A percentile compares a stretch with the other conserved stretches of the same genome.
Conservation (phyloP, 2,888 invertebrate species). For the Criorhina ranunculi region DNA sequence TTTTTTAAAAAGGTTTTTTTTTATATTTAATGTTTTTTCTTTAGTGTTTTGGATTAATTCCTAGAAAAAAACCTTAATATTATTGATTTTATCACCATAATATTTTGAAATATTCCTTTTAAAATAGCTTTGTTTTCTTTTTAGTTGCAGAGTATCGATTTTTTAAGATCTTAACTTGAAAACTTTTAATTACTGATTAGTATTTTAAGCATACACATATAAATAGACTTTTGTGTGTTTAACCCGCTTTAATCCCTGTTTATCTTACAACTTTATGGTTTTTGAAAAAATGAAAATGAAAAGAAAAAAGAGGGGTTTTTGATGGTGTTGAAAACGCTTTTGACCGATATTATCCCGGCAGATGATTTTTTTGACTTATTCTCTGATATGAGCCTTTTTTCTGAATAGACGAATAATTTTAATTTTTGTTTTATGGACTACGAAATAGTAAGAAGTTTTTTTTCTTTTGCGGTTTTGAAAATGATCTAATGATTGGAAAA, state of each 20-base stretch:
- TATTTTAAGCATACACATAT: constrained; percentile 49
- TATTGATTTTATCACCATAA: constrained; percentile 72
- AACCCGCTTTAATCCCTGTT: constrained; percentile 51
- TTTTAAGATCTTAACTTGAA: constrained; percentile 24
- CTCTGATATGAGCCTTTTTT: constrained; percentile 62
- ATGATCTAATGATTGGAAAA: constrained; percentile 67
- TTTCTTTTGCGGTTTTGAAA: constrained; percentile 31
- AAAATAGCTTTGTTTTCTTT: constrained; percentile 33
- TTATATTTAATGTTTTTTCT: constrained; percentile 23
- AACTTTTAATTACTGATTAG: constrained; percentile 68
- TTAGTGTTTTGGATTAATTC: constrained; percentile 35
- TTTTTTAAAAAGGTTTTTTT: constrained; percentile 8
- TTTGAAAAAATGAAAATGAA: not conserved
- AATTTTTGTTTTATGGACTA: constrained; percentile 42
- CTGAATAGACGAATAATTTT: constrained; percentile 8
- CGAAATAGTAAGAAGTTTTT: constrained; percentile 13
- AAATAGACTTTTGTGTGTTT: constrained; percentile 31
- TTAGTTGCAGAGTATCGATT: constrained; percentile 38
- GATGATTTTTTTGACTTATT: constrained; percentile 12
- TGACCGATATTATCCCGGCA: constrained; percentile 63
- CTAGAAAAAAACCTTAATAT: constrained; percentile 62
- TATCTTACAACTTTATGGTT: constrained; percentile 15
- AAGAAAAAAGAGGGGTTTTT: constrained; percentile 15
- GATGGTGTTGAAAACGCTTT: constrained; percentile 32
- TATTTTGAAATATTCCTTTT: constrained; percentile 44